A percentile compares a stretch with the other conserved stretches of the same genome.
These are phyloP conservation scores for Diogma glabrata DNA, from an alignment of 2,888 invertebrate species.

Conservation along the genomic window DNA sequence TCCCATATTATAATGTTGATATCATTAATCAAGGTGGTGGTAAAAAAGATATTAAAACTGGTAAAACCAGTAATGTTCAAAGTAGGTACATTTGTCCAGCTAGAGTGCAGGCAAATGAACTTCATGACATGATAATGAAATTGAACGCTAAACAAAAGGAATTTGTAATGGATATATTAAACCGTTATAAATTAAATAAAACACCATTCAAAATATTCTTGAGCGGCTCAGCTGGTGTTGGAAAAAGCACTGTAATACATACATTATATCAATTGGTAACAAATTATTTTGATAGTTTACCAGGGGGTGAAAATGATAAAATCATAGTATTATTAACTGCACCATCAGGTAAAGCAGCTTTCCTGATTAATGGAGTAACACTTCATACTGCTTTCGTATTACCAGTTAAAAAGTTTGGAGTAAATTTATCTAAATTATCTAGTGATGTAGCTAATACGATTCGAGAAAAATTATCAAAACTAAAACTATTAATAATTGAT, in stretches of 20 bases:
- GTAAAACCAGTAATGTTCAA: not conserved
- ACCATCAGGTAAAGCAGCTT: too few species aligned
- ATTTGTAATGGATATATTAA: constrained; percentile 2
- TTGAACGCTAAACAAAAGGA: not conserved
- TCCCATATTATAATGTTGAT: not conserved
- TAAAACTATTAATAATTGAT: constrained; percentile 11
- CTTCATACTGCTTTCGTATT: too few species aligned
- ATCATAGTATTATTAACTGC: too few species aligned
- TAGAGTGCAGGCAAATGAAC: not conserved
- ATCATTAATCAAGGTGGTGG: too few species aligned
- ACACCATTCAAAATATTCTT: not conserved
- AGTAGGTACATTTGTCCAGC: not conserved
- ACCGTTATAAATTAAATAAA: not conserved
- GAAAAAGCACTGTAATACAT: constrained; percentile 14
- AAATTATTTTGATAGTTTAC: not conserved
- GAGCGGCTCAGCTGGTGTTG: constrained; percentile 12
- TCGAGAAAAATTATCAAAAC: not conserved
- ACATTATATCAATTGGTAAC: constrained; percentile 9
- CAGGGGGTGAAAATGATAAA: too few species aligned
- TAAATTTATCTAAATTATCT: too few species aligned
- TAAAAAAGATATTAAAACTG: not conserved
- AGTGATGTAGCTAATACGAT: not conserved
- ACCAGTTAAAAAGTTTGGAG: too few species aligned
- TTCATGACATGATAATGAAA: not conserved
- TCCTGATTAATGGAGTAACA: too few species aligned